Evolutionary conservation across 2,797 vertebrate genomes (phyloP).

Genomic region (Alca torda): DNA sequence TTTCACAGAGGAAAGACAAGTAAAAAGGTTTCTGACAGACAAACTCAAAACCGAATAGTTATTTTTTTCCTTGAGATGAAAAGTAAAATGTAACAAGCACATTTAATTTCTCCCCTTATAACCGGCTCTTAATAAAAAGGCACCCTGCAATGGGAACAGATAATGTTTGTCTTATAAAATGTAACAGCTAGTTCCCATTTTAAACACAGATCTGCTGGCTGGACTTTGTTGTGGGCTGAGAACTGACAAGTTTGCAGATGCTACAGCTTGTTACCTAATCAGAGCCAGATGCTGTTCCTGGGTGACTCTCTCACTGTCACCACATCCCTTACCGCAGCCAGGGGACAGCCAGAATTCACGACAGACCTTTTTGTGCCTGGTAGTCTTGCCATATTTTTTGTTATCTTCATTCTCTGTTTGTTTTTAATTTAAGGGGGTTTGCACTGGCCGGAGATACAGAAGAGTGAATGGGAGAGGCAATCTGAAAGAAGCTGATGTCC

Average conservation of each 20-base stretch:
- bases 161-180: slow-evolving; percentile 73
- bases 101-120: slow-evolving; percentile 71
- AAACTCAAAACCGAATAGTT: neutral
- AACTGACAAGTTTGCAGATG: slow-evolving; percentile 71
- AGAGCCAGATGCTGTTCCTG: slow-evolving; percentile 76
- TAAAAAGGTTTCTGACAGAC: slow-evolving; percentile 30
- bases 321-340: neutral
- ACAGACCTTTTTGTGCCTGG: neutral
- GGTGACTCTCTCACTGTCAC: neutral
- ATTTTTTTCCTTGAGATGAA: slow-evolving; percentile 52
- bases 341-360: neutral
- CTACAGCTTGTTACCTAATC: slow-evolving; percentile 70
- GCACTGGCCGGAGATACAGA: neutral
- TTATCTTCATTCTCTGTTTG: slow-evolving; percentile 4
- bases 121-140: slow-evolving; percentile 65
- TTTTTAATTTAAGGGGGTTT: neutral
- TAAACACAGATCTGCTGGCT: slow-evolving; percentile 71
- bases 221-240: slow-evolving; percentile 76
- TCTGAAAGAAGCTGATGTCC: neutral
- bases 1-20: neutral
- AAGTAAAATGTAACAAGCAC: slow-evolving; percentile 65
- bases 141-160: slow-evolving; percentile 67
- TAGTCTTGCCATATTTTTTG: neutral
- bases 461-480: neutral
- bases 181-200: slow-evolving; percentile 56